Evolutionary conservation across 2,113 vertebrate genomes (phyloP).

Genomic region (Mola mola): DNA sequence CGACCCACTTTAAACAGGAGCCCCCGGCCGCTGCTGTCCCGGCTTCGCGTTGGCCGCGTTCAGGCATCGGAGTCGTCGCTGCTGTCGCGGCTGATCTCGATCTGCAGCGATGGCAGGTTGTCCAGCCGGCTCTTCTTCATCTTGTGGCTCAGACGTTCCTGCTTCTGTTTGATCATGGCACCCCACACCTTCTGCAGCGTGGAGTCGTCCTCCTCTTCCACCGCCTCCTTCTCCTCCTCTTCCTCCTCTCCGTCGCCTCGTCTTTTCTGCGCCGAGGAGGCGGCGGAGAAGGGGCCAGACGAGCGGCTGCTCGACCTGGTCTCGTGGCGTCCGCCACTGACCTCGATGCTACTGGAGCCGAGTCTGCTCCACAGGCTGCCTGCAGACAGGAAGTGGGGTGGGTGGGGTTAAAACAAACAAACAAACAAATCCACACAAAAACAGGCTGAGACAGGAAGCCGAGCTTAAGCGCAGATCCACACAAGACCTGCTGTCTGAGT

Average conservation of each 20-base stretch:
- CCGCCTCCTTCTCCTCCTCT: conserved; percentile 29
- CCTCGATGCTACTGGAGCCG: conserved; percentile 84
- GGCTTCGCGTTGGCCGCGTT: conserved; percentile 33
- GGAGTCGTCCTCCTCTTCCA: conserved; percentile 90
- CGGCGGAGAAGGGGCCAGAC: conserved; percentile 28
- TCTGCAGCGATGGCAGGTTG: conserved; percentile 95
- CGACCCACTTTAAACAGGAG: neutral
- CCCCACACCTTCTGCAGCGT: conserved; percentile 95
- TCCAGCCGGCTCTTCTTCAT: conserved; percentile 96
- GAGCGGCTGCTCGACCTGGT: conserved; percentile 1
- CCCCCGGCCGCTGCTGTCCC: no score
- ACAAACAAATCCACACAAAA: no score
- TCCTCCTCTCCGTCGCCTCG: conserved; percentile 30
- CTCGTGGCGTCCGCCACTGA: conserved; percentile 56
- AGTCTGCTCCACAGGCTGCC: conserved; percentile 94
- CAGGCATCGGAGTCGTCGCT: conserved; percentile 94
- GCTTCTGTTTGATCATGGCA: conserved; percentile 95
- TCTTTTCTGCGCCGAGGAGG: conserved; percentile 54
- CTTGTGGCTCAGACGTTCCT: conserved; percentile 84
- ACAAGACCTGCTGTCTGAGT: no score
- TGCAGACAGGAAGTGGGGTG: conserved; percentile 37
- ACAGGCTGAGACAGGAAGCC: no score
- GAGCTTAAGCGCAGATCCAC: no score
- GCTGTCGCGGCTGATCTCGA: conserved; percentile 98
- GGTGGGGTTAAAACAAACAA: neutral